Conservation (phyloP, 2,113 vertebrate species). For the Pterocles burchelli region DNA sequence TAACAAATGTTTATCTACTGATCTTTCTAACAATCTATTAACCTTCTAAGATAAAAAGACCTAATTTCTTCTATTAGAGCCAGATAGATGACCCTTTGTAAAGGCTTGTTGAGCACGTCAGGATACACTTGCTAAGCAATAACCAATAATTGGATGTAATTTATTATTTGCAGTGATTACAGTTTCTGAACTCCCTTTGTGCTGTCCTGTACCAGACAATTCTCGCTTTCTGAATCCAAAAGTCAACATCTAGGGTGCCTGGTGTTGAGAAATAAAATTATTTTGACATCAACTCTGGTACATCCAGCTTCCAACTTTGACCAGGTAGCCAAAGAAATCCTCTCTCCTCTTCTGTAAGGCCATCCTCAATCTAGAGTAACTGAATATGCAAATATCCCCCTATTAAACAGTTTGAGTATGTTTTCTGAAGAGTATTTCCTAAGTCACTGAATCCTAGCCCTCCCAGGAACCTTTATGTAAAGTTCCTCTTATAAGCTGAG, state of each 20-base stretch:
- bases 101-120: not conserved
- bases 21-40: not conserved
- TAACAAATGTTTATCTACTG: slow-evolving; percentile 7
- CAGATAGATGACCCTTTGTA: not conserved
- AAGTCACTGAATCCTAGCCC: not conserved
- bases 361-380: not conserved
- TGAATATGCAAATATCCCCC: not conserved
- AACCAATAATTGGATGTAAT: not conserved
- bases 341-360: not conserved
- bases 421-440: not conserved
- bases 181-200: not conserved
- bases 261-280: not conserved
- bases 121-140: not conserved
- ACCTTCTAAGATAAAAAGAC: not conserved
- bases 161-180: not conserved
- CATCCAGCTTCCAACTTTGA: not conserved
- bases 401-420: not conserved
- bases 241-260: not conserved
- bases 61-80: not conserved
- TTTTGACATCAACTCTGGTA: not conserved
- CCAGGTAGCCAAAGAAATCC: not conserved
- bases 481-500: not conserved
- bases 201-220: not conserved
- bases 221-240: not conserved
- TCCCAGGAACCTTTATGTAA: not conserved